Base-by-base conservation (phyloP, 1,140 invertebrate genomes). In the Carcinoscorpius rotundicauda region DNA sequence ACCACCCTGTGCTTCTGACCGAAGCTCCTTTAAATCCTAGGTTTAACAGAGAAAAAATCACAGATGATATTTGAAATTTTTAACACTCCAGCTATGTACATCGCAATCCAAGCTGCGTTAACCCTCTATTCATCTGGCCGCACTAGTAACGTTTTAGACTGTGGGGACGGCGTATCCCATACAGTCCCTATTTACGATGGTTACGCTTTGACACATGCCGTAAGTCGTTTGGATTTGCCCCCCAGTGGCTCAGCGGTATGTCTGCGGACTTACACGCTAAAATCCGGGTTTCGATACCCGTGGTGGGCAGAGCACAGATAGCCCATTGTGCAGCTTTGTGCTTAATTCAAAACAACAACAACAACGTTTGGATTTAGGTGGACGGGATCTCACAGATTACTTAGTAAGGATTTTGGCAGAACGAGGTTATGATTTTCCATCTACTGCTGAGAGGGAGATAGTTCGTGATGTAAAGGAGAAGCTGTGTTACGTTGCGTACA, bases 191-290 rank as follows among this genome's bases (percentile, higher is more conserved):
- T 80, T 70, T 83, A 82, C 65, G 79, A 82, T 74, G 87, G 89
- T 78, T 91, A 91, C 77, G 87, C 88, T 65, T 79, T 92, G 70
- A 88, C 89, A 58, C 88, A 92, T 76, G 89, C 88, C 77, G 81
- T 82, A 69, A 69, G 76, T 9, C 76, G 81, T 68, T 69, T 82
- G 51, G n/a, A n/a, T n/a, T n/a, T n/a, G n/a, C n/a, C n/a, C n/a
- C n/a, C n/a, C n/a, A n/a, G n/a, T n/a, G n/a, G n/a, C n/a, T n/a
- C n/a, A n/a, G n/a, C n/a, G n/a, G n/a, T n/a, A n/a, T n/a, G n/a
- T n/a, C n/a, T n/a, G n/a, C n/a, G n/a, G n/a, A n/a, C n/a, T n/a
- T n/a, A n/a, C n/a, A n/a, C n/a, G n/a, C n/a, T n/a, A n/a, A n/a
- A n/a, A n/a, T n/a, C n/a, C n/a, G n/a, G n/a, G n/a, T n/a, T n/a